Evolutionary conservation across 2,797 vertebrate genomes (phyloP).

Genomic region (Nyctibius grandis): DNA sequence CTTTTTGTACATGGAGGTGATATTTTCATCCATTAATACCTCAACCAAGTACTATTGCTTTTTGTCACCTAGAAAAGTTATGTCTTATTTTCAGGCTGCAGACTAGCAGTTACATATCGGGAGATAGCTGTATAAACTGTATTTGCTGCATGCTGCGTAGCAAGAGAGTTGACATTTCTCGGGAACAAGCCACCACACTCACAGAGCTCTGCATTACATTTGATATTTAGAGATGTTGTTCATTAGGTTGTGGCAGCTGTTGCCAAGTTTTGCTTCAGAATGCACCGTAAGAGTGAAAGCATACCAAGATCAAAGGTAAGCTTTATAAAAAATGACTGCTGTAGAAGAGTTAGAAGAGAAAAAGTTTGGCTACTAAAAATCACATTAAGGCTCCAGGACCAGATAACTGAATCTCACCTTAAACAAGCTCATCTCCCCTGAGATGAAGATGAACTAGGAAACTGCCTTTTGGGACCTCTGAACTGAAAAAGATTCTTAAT

Average conservation of each 20-base stretch:
- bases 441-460: not conserved
- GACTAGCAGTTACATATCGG: not conserved
- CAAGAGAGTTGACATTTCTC: conserved; percentile 45
- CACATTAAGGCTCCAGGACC: not conserved
- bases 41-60: not conserved
- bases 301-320: not conserved
- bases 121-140: not conserved
- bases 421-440: not conserved
- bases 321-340: not conserved
- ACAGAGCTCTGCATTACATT: conserved; percentile 36
- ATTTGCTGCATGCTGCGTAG: conserved; percentile 18
- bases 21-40: conserved; percentile 18
- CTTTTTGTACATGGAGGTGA: not conserved
- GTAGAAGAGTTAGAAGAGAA: not conserved
- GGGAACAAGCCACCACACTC: conserved; percentile 24
- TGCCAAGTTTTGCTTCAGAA: conserved; percentile 15
- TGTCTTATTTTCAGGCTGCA: not conserved
- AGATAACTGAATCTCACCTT: not conserved
- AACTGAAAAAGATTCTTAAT: not conserved
- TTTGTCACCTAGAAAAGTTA: not conserved
- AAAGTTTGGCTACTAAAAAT: not conserved
- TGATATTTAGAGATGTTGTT: conserved; percentile 58
- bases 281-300: not conserved
- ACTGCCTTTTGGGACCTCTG: not conserved
- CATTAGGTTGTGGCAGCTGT: conserved; percentile 58